phyloP scores from a whole-genome alignment of 2,888 invertebrate genomes.

The Tanypteryx hageni region DNA sequence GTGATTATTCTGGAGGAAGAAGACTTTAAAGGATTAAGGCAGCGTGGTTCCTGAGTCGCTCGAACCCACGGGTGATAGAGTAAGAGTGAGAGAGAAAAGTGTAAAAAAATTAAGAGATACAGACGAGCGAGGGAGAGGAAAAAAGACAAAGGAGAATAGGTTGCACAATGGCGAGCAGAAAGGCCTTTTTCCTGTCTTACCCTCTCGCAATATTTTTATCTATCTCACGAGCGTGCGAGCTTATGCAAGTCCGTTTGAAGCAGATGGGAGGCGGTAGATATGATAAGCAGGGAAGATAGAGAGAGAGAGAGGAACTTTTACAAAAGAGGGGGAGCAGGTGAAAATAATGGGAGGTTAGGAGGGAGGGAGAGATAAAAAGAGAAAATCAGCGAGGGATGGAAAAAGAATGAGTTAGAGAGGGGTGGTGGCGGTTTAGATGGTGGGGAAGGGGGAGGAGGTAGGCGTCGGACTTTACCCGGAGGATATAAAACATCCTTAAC shows the following conservation, averaged over 20 bases:
- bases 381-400: slow-evolving; percentile 6
- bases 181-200: slow-evolving; percentile 9
- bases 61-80: background rate
- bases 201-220: slow-evolving; percentile 11
- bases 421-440: background rate
- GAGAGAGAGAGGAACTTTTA: slow-evolving; percentile 5
- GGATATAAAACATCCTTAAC: slow-evolving; percentile 64
- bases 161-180: slow-evolving; percentile 16
- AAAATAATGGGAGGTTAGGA: slow-evolving; percentile 25
- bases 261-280: background rate
- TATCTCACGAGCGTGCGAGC: background rate
- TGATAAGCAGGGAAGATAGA: background rate
- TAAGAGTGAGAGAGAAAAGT: background rate
- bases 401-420: background rate
- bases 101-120: background rate
- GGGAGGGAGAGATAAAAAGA: background rate
- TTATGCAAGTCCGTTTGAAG: slow-evolving; percentile 1
- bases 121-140: background rate
- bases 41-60: slow-evolving; percentile 9
- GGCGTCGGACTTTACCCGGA: slow-evolving; percentile 55
- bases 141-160: background rate
- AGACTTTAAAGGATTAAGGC: slow-evolving; percentile 2
- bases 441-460: background rate
- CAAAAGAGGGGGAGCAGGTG: slow-evolving; percentile 34
- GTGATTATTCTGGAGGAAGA: background rate